Conservation (phyloP, 2,888 invertebrate species). For the Nomada hirtipes region DNA sequence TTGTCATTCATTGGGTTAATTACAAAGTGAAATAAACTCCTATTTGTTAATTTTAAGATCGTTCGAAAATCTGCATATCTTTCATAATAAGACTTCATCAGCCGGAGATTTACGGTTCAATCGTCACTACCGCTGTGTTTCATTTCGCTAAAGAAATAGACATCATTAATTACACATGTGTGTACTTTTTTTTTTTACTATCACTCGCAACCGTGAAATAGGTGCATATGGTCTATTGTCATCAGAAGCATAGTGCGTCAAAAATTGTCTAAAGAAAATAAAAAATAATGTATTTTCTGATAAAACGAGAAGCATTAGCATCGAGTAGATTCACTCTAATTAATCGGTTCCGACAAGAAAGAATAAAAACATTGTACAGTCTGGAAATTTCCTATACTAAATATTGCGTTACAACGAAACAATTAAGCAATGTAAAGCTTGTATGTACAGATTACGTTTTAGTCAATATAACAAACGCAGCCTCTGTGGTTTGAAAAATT, state of each 20-base stretch:
- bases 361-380: conserved; percentile 29
- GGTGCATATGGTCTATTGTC: conserved; percentile 37
- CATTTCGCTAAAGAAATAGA: conserved; percentile 72
- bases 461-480: conserved; percentile 47
- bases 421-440: conserved; percentile 17
- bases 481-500: neutral
- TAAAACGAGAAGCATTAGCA: conserved; percentile 45
- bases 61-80: conserved; percentile 56
- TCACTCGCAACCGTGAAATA: conserved; percentile 64
- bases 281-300: conserved; percentile 12
- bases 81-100: conserved; percentile 62
- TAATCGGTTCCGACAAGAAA: conserved; percentile 24
- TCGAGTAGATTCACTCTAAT: conserved; percentile 20
- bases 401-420: conserved; percentile 18
- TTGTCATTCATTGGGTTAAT: conserved; percentile 38
- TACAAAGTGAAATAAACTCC: conserved; percentile 17
- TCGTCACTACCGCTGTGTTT: conserved; percentile 64
- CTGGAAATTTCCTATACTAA: conserved; percentile 16
- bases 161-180: conserved; percentile 65
- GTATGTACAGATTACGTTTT: conserved; percentile 10
- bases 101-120: conserved; percentile 61
- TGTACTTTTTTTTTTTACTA: conserved; percentile 46
- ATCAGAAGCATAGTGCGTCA: conserved; percentile 41
- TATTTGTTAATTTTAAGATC: conserved; percentile 10
- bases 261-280: conserved; percentile 24